Base-by-base conservation (phyloP, 2,113 vertebrate species). In the Mungos mungo region DNA sequence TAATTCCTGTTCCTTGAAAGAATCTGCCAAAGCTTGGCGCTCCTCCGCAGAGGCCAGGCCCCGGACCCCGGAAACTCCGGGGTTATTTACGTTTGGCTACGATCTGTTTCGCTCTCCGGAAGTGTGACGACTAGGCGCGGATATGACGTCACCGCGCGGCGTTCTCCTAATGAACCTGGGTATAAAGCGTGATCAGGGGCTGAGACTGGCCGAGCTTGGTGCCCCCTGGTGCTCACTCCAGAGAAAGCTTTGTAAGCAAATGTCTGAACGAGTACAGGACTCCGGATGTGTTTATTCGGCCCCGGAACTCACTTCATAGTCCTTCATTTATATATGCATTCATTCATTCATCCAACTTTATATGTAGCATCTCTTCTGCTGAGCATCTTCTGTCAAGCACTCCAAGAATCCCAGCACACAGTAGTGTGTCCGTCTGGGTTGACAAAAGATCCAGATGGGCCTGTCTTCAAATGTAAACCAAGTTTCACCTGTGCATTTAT, bases 11-110 rank as follows among this genome's bases (percentile, higher is more conserved):
- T 66, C 33, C 6, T 69, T 0, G 54, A 45, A 15, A 15, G 29
- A 31, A 5, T 10, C 11, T 1, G 0, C 31, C n/a, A 3, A 11
- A 13, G 9, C 4, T 7, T 0, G 31, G 33, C 0, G 4, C 21
- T 1, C 21, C 33, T 0, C 14, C 0, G 29, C 25, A 83, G 18
- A 16, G 0, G 9, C 7, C 9, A 1, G 4, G 27, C 3, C 3
- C 9, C 0, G 2, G 11, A 8, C 3, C 45, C 0, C 0, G 6
- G 6, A 68, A 94, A 74, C 84, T 47, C 83, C 57, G 1, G 50
- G 35, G 1, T 0, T 16, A n/a, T 41, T 97, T 90, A 66, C 6
- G 3, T 96, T 90, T 23, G 80, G 81, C 81, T 90, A 2, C 8
- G 13, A 4, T n/a, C 11, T 2, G 57, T 6, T 15, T 71, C 47